Base-by-base conservation (phyloP, 2,797 vertebrate genomes). In the Brachyalestes nurse region DNA sequence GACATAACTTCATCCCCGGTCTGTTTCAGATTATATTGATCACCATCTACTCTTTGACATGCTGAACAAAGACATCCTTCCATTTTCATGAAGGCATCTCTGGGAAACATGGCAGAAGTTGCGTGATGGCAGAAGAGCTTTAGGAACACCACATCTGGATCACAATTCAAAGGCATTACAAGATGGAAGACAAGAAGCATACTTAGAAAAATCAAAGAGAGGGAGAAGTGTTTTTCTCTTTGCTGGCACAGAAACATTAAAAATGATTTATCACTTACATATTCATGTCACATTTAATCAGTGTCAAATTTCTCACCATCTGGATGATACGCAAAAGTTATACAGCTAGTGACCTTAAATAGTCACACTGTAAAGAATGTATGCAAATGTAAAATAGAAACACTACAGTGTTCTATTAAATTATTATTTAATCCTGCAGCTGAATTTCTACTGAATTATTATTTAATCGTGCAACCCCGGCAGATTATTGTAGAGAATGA, bases 21-120 rank as follows among this genome's bases (percentile, higher is more conserved):
- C 40, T 71, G 67, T 51, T 71, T 71, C 14, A 19, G 14, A 71
- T 51, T 71, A 71, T 71, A 51, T n/a, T 71, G 69, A 51, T 34
- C 23, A 14, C 53, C 6, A 28, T 51, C 47, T 51, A 16, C 69
- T 71, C 14, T 49, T 53, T 47, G 16, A 51, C 49, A 28, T 23
- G 16, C 14, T 53, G 23, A 53, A 28, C 21, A 53, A 53, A 9
- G 2, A 34, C 34, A 34, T 34, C 34, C 34, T 34, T 34, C 34
- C 69, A 28, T 49, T 28, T 70, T 51, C 21, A 6, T n/a, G 4
- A 23, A 47, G 42, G 21, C 34, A 34, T 34, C 34, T 34, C 21
- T 25, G 10, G 5, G 40, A 67, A 65, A 34, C 62, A 42, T 42
- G 38, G 6, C 9, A 45, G 40, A 49, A 1, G 13, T 47, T 47